phyloP scores from a whole-genome alignment of 2,113 vertebrate species.

The Pterocles burchelli region DNA sequence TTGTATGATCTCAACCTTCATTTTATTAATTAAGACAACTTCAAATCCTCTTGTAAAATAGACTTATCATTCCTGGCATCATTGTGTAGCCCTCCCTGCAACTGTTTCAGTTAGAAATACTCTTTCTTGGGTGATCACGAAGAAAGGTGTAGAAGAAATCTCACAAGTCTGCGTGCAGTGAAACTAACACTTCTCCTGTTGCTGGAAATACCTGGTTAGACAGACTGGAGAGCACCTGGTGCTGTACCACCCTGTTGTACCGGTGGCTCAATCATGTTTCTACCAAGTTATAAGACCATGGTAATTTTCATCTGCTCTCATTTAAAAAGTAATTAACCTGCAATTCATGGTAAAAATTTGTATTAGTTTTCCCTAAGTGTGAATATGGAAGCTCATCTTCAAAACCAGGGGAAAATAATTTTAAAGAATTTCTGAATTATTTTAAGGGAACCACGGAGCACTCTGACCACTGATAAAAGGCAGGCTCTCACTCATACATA shows the following conservation, averaged over 20 bases:
- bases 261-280: accelerated
- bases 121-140: background rate
- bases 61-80: background rate
- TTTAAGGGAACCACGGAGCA: background rate
- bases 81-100: background rate
- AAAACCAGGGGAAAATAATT: background rate
- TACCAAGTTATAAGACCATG: background rate
- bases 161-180: background rate
- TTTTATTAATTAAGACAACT: background rate
- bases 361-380: background rate
- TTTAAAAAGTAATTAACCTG: background rate
- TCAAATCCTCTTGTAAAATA: background rate
- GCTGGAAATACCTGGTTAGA: background rate
- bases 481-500: background rate
- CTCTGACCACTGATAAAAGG: background rate
- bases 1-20: background rate
- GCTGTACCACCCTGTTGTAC: background rate
- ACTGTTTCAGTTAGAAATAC: background rate
- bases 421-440: background rate
- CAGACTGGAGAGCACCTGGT: background rate
- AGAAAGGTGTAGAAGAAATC: background rate
- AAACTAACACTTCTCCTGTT: background rate
- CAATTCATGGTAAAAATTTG: background rate
- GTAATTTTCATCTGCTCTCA: background rate
- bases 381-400: background rate